Evolutionary conservation across 2,113 vertebrate species (phyloP), one percentile per base, ranked within the genome.

Genomic region (Macquaria australasica): DNA sequence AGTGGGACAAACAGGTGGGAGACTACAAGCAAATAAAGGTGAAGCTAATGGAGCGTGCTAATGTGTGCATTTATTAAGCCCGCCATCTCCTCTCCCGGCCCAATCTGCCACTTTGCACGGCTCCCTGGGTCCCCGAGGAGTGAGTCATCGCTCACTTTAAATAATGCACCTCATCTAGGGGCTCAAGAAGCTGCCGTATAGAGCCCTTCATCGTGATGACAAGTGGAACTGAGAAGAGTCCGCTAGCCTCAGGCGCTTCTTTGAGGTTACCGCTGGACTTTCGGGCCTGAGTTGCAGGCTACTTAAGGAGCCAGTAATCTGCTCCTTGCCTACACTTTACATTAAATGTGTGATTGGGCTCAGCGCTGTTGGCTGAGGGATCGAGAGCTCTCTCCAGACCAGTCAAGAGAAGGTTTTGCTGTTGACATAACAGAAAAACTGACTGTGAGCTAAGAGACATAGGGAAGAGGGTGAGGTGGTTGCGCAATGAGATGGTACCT

Each of bases 111-210:
- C 88, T 87, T 86, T 88, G 70, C 78, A 50, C 45, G 0, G 79
- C 77, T 85, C 84, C 75, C 78, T 0, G 21, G 56, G 28, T 84
- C 91, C 87, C 85, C 0, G 45, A 71, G 84, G 86, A 89, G 76
- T 88, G 92, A 95, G 86, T 94, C 92, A 95, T 89, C 77, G 55
- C 81, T 92, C 90, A 83, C 87, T 93, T 93, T 93, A 85, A 95
- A 90, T 92, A 93, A 93, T 90, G 90, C 77, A 77, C 71, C 89
- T 92, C 91, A 70, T 91, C 77, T 56, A 45, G 72, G 72, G 81
- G 53, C 83, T 84, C 18, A 41, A 81, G 73, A 77, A 77, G 81
- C 70, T 39, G 77, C 45, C 20, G 1, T 68, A 84, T 73, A 76
- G 67, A 83, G 83, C 89, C 86, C 93, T 94, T 90, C 81, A 89